Conservation (phyloP, 2,888 invertebrate genomes). For the Gasteruption jaculator region DNA sequence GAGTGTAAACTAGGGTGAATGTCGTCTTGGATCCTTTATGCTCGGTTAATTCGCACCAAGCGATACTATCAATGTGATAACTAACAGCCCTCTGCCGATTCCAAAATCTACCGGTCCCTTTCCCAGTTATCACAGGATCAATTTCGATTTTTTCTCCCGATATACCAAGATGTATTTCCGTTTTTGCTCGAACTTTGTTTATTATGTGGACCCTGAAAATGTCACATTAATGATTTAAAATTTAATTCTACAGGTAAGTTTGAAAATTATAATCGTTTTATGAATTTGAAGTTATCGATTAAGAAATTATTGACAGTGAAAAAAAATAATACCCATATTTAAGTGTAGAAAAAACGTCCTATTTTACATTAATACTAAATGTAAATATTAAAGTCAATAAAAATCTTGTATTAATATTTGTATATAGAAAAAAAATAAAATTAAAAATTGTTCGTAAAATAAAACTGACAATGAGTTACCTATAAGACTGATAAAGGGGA, state of each 20-base stretch:
- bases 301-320: no score
- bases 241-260: no score
- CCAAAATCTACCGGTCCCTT: constrained; percentile 51
- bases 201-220: constrained; percentile 69
- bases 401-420: background rate
- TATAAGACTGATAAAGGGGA: constrained; percentile 73
- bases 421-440: background rate
- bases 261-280: no score
- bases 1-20: constrained; percentile 70
- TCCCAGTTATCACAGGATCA: constrained; percentile 63
- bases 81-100: constrained; percentile 74
- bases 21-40: constrained; percentile 68
- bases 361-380: constrained; percentile 1
- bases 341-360: constrained; percentile 7
- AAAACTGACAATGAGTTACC: constrained; percentile 29
- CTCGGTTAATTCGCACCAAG: constrained; percentile 80
- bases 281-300: no score
- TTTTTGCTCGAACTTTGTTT: constrained; percentile 76
- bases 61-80: constrained; percentile 82
- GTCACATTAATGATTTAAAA: no score
- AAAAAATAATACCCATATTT: constrained; percentile 7
- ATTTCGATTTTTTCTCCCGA: constrained; percentile 90
- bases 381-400: background rate
- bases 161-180: constrained; percentile 80
- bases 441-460: background rate